Evolutionary conservation across 2,113 vertebrate species (phyloP), one percentile per base, ranked within the genome.

Genomic region (Scomber japonicus): DNA sequence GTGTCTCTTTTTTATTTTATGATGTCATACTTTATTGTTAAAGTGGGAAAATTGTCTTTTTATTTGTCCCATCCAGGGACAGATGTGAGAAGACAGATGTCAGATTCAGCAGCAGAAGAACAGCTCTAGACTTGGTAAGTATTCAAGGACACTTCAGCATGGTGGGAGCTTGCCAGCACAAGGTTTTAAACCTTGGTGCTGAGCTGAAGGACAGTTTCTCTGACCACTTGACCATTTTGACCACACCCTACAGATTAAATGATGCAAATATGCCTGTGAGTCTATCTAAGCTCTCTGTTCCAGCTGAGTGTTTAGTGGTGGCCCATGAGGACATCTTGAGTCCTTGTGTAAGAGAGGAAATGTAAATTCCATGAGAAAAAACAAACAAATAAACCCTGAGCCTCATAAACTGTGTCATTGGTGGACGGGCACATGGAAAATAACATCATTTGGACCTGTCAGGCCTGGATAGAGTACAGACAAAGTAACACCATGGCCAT

Each of bases 341-440:
- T 62, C 81, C 83, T 85, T 81, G 84, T 71, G 79, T 59, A 82
- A 87, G 78, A 86, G 61, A 86, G 90, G 90, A 90, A 90, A 90
- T 90, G 84, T 92, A 89, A 91, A 91, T 90, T 92, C 88, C 88
- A 90, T 86, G 88, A 90, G 82, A 89, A 86, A 86, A 92, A 92
- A 93, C 86, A 94, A 94, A 93, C 89, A 92, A 91, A 93, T 85
- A 90, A 91, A 87, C 78, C 85, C 83, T 53, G 73, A 84, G 71
- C 69, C 86, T 90, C 89, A 86, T 92, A 92, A 90, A 89, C 71
- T 30, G 63, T 89, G 89, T 91, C 91, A 84, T 55, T 83, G 72
- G 83, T 81, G 72, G 88, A 78, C 56, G 62, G 51, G 76, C 71
- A 65, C 71, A 87, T 91, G 92, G 92, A 94, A 94, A 93, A 93